Percentiles rank a stretch among this genome's conserved stretches.
These are phyloP conservation scores for Tenthredo livida DNA, from an alignment of 2,888 invertebrate species.

Conservation along the genomic window DNA sequence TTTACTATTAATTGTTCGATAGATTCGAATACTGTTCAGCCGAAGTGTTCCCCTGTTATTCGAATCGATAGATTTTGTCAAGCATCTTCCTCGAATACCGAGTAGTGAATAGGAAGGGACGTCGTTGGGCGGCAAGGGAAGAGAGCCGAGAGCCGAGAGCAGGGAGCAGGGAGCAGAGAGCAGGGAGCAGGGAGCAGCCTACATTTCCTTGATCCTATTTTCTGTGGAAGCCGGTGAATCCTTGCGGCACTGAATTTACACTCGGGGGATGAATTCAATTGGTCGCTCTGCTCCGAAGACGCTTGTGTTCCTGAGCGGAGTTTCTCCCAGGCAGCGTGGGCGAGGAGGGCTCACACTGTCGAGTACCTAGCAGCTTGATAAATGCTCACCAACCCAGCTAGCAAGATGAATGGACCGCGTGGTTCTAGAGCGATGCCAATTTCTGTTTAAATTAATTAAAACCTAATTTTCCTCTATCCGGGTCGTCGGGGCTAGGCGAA, in stretches of 20 bases:
- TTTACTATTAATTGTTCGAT: background rate
- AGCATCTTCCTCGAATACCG: background rate
- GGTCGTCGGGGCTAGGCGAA: background rate
- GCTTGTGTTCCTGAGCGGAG: constrained; percentile 36
- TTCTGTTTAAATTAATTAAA: constrained; percentile 52
- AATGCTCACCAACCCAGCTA: constrained; percentile 45
- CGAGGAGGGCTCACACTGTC: constrained; percentile 33
- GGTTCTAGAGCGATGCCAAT: constrained; percentile 44
- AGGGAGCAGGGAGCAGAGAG: constrained; percentile 16
- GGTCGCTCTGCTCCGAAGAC: constrained; percentile 49
- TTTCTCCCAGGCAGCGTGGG: background rate
- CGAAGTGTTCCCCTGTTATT: background rate
- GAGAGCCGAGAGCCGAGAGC: background rate
- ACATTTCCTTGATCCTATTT: constrained; percentile 58
- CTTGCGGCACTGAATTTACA: constrained; percentile 53
- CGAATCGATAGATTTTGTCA: constrained; percentile 4
- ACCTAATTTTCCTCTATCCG: constrained; percentile 35
- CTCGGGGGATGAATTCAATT: constrained; percentile 53
- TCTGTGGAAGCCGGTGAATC: constrained; percentile 53
- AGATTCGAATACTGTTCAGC: background rate
- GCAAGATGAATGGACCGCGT: constrained; percentile 51
- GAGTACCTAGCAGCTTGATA: constrained; percentile 44
- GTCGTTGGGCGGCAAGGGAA: background rate
- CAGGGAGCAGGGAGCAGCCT: constrained; percentile 53
- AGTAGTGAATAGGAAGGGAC: background rate